phyloP scores from a whole-genome alignment of 2,113 vertebrate genomes.

The Ptilorrhoa leucosticta region DNA sequence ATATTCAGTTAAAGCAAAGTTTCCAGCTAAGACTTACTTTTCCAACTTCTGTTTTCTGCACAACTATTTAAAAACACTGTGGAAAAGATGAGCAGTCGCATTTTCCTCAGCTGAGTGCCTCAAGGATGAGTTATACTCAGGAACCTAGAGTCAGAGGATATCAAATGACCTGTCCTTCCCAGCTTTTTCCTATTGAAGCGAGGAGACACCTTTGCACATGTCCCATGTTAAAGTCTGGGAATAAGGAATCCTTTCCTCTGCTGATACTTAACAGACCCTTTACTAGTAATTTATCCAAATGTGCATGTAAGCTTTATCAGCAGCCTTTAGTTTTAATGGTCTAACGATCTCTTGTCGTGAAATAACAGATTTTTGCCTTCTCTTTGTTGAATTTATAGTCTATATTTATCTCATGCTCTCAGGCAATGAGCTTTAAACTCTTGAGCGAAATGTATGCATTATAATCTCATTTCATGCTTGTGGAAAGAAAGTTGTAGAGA shows the following conservation, averaged over 20 bases:
- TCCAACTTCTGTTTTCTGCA: background rate
- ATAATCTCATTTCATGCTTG: background rate
- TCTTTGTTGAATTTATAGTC: background rate
- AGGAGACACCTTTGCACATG: background rate
- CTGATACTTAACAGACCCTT: background rate
- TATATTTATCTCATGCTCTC: background rate
- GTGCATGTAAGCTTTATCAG: fast-evolving
- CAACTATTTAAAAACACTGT: background rate
- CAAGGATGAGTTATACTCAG: background rate
- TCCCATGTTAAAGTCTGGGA: background rate
- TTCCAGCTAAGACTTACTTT: background rate
- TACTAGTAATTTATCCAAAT: background rate
- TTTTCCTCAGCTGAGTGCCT: background rate
- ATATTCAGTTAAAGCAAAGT: background rate
- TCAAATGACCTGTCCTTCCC: background rate
- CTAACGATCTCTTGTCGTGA: background rate
- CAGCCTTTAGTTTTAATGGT: background rate
- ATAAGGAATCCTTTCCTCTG: background rate
- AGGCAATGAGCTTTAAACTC: background rate
- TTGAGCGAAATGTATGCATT: background rate
- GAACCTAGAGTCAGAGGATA: background rate
- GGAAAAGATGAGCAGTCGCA: background rate
- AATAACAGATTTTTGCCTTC: background rate
- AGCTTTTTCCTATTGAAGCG: background rate
- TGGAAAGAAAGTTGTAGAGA: background rate